Evolutionary conservation across 2,888 invertebrate species (phyloP).

Genomic region (Rotaria macrura): DNA sequence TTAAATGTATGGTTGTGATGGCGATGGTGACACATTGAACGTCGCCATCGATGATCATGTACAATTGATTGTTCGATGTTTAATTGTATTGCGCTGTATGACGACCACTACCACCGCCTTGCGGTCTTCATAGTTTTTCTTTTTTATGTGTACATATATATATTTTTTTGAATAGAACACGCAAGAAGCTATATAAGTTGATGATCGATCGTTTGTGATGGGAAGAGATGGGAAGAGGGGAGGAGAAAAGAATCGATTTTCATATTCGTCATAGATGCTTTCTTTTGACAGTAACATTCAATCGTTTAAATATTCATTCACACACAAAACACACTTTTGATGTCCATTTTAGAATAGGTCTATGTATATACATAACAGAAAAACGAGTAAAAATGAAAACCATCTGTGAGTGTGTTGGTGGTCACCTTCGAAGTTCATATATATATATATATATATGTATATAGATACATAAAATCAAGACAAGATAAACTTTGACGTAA

Average conservation of each 20-base stretch:
- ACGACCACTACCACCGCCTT: not conserved
- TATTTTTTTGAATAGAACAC: constrained; percentile 4
- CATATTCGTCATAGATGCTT: not conserved
- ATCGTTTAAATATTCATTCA: not conserved
- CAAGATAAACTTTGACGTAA: constrained; percentile 3
- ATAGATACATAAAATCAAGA: not conserved
- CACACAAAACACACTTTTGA: not conserved
- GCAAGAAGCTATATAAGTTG: constrained; percentile 1
- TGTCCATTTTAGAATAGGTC: not conserved
- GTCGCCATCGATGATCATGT: not conserved
- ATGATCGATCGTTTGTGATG: constrained; percentile 10
- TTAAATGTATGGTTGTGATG: not conserved
- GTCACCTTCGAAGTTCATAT: not conserved
- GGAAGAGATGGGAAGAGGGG: not conserved
- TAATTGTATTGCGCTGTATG: not conserved
- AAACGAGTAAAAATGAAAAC: not conserved
- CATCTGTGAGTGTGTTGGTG: not conserved
- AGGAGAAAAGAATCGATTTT: not conserved
- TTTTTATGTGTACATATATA: no score
- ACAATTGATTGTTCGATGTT: constrained; percentile 1
- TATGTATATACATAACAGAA: not conserved
- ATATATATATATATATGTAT: no score
- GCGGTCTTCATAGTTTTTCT: constrained; percentile 6
- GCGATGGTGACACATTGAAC: not conserved
- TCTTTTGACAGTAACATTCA: not conserved